phyloP scores from a whole-genome alignment of 2,797 vertebrate genomes.

The Momotus momota region DNA sequence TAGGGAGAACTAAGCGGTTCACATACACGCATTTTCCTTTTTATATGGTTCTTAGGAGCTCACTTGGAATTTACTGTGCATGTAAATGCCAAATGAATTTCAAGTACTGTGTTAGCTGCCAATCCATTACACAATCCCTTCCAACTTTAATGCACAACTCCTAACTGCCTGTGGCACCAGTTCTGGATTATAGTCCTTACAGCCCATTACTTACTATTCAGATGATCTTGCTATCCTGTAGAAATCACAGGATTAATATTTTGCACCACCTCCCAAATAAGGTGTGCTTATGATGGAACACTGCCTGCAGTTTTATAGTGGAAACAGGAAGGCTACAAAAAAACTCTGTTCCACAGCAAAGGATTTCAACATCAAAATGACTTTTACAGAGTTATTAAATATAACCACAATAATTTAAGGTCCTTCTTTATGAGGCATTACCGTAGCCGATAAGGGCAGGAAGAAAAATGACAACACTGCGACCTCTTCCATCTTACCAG shows the following conservation, averaged over 20 bases:
- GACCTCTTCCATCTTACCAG: neutral
- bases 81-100: conserved; percentile 59
- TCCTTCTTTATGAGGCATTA: neutral
- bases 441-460: neutral
- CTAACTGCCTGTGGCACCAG: neutral
- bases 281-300: neutral
- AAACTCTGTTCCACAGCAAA: neutral
- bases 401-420: neutral
- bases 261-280: neutral
- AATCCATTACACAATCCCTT: conserved; percentile 29
- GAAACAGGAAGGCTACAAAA: neutral
- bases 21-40: neutral
- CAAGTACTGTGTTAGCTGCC: neutral
- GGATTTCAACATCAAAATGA: neutral
- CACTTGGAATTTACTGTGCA: conserved; percentile 63
- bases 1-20: conserved; percentile 1
- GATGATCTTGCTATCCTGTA: neutral
- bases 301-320: neutral
- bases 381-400: neutral
- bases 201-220: neutral
- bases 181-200: neutral
- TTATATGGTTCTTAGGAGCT: conserved; percentile 48
- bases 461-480: neutral
- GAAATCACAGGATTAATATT: neutral
- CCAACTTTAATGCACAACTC: conserved; percentile 21